Conservation (phyloP, 2,888 invertebrate species). For the Linnaemya vulpina region DNA sequence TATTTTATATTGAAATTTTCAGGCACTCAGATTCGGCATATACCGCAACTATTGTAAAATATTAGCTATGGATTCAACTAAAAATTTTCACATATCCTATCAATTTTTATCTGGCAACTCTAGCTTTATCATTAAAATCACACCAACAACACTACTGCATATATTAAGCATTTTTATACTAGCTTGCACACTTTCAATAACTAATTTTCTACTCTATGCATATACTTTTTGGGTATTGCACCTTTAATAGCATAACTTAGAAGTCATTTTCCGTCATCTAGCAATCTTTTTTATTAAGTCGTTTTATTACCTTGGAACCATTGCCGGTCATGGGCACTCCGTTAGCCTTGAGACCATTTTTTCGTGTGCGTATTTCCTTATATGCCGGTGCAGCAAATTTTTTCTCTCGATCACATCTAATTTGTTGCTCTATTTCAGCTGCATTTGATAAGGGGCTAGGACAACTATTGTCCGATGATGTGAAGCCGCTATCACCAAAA, state of each 20-base stretch:
- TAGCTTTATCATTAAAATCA: conserved; percentile 40
- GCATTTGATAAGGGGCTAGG: conserved; percentile 33
- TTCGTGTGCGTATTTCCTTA: conserved; percentile 78
- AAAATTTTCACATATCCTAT: not conserved
- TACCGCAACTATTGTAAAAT: not conserved
- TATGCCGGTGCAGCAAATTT: conserved; percentile 79
- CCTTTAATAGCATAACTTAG: not conserved
- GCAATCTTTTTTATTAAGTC: not conserved
- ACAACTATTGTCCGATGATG: conserved; percentile 37
- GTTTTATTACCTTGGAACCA: conserved; percentile 76
- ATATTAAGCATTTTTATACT: conserved; percentile 4
- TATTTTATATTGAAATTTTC: not conserved
- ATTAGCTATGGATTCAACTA: not conserved
- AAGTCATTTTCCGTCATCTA: no score
- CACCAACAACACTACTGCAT: conserved; percentile 40
- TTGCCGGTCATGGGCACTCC: conserved; percentile 68
- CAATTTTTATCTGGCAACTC: conserved; percentile 40
- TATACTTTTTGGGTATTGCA: not conserved
- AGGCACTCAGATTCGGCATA: not conserved
- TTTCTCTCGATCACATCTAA: conserved; percentile 62
- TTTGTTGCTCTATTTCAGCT: conserved; percentile 62
- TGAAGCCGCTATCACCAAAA: conserved; percentile 65
- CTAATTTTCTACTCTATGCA: not conserved
- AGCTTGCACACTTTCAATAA: conserved; percentile 3
- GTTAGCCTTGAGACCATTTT: conserved; percentile 74